A percentile compares a stretch with the other conserved stretches of the same genome.
phyloP scores from a whole-genome alignment of 2,888 invertebrate genomes.

The Charanyca ferruginea region DNA sequence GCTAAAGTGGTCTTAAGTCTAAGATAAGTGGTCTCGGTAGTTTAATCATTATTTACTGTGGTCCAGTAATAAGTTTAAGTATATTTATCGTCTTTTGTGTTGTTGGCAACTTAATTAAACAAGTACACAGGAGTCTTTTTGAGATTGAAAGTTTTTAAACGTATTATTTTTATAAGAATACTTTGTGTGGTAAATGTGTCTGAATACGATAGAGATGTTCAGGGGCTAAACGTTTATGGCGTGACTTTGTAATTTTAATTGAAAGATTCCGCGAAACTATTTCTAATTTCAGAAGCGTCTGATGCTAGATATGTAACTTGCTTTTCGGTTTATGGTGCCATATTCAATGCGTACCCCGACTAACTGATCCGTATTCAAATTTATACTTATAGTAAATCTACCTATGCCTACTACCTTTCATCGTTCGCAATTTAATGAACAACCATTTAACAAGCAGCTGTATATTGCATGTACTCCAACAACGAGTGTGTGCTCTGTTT shows the following conservation, averaged over 20 bases:
- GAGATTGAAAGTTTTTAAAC: conserved; percentile 12
- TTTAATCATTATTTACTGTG: conserved; percentile 48
- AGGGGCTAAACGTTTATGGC: conserved; percentile 20
- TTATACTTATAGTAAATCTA: neutral
- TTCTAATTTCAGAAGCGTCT: conserved; percentile 10
- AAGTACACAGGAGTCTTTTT: conserved; percentile 8
- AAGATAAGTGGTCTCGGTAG: conserved; percentile 35
- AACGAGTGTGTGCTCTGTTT: conserved; percentile 77
- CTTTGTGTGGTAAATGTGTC: conserved; percentile 24
- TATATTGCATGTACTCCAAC: conserved; percentile 65
- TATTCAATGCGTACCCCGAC: neutral
- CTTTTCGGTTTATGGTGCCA: neutral
- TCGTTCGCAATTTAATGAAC: conserved; percentile 53
- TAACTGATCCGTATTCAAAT: conserved; percentile 24
- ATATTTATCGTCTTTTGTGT: conserved; percentile 41
- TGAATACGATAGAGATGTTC: conserved; percentile 19
- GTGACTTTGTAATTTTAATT: conserved; percentile 46
- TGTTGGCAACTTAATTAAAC: conserved; percentile 28
- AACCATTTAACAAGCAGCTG: conserved; percentile 72
- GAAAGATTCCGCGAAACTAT: conserved; percentile 24
- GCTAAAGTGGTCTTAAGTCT: conserved; percentile 31
- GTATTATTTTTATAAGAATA: conserved; percentile 4
- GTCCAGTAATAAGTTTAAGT: conserved; percentile 36
- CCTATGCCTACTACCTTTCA: conserved; percentile 23
- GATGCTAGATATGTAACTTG: conserved; percentile 13